These are phyloP conservation scores for Nemotelus pantherinus DNA, from an alignment of 2,888 invertebrate species.

Conservation along the genomic window DNA sequence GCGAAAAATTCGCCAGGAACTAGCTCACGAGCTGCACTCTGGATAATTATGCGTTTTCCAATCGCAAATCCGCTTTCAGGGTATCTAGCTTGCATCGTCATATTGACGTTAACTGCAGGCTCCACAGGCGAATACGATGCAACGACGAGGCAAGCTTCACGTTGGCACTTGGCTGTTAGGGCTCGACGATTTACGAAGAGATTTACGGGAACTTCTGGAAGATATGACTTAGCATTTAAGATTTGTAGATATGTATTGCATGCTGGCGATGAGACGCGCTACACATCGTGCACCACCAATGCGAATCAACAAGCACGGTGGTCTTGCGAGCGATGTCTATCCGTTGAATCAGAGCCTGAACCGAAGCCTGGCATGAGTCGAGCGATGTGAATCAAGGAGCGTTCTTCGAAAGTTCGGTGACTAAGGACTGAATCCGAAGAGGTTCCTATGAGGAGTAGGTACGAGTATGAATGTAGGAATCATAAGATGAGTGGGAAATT, in stretches of 20 bases:
- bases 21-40: too few species aligned
- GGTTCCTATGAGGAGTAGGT: neutral
- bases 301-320: slow-evolving; percentile 26
- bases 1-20: too few species aligned
- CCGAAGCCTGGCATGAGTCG: too few species aligned
- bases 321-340: slow-evolving; percentile 8
- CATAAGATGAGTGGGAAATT: slow-evolving; percentile 25
- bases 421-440: slow-evolving; percentile 8
- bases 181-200: slow-evolving; percentile 34
- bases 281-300: slow-evolving; percentile 33
- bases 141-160: slow-evolving; percentile 26
- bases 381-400: slow-evolving; percentile 11
- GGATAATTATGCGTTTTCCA: too few species aligned
- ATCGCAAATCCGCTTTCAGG: too few species aligned
- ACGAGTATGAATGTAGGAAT: neutral
- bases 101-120: too few species aligned
- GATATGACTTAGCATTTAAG: slow-evolving; percentile 45
- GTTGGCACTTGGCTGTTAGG: slow-evolving; percentile 42
- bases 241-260: slow-evolving; percentile 32
- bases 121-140: too few species aligned
- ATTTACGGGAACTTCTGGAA: slow-evolving; percentile 44
- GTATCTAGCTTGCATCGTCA: too few species aligned
- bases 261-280: neutral
- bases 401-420: slow-evolving; percentile 27
- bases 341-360: neutral